Base-by-base conservation (phyloP, 1,140 invertebrate species). In the Penaeus chinensis region DNA sequence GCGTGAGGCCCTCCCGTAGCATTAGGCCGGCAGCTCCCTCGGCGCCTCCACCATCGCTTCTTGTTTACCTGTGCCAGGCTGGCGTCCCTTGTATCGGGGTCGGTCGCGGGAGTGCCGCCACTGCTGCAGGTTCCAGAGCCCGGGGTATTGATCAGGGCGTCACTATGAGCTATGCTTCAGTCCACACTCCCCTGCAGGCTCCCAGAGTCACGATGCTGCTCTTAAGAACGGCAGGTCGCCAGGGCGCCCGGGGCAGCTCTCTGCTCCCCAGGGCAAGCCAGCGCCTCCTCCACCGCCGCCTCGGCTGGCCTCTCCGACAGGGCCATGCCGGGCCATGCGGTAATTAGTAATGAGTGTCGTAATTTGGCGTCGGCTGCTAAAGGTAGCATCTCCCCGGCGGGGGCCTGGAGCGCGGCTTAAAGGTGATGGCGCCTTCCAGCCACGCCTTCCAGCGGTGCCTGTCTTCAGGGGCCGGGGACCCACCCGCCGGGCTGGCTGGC, bases 161-260 rank as follows among this genome's bases (percentile, higher is more conserved):
- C 86, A 88, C 86, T 88, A 88, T 88, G 86, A 88, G 86, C 86
- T 83, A 88, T 83, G 86, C 86, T 88, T 88, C 86, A 88, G 86
- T 88, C 86, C 86, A 83, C 86, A 88, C 86, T 88, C 86, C 86
- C 37, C 80, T 83, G 86, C 86, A 82, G 86, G 85, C 85, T 87
- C 85, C 86, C 86, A 88, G 86, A 82, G 86, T 82, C 86, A 88
- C 86, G 86, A 88, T 88, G 81, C 81, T 83, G 69, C 86, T 87
- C 85, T 77, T 74, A 87, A 87, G 85, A 78, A 82, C 54, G 82
- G 37, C n/a, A 37, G 27, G 69, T 87, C 85, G 79, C 85, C 85
- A 62, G 54, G 65, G 85, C 66, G n/a, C 78, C 18, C 54, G 18
- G 47, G 60, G 22, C 78, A 24, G 37, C 13, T 42, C 54, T 22